Evolutionary conservation across 2,113 vertebrate species (phyloP).

Genomic region (Sinocyclocheilus anshuiensis): DNA sequence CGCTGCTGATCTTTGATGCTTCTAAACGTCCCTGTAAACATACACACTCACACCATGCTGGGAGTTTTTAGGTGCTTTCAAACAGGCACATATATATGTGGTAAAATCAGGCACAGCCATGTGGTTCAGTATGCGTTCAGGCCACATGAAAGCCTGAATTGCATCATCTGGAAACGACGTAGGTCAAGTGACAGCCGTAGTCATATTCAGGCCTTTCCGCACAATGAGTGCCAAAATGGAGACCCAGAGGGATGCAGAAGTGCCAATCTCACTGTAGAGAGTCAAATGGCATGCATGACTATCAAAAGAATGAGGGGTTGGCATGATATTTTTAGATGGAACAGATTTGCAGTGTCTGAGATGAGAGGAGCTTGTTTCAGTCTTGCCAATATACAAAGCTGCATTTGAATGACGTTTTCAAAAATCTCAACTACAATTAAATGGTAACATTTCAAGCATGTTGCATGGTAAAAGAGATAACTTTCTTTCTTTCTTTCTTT

Average conservation of each 20-base stretch:
- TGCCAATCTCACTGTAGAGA: conserved; percentile 31
- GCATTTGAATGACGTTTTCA: not conserved
- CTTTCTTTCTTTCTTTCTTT: not conserved
- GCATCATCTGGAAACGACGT: conserved; percentile 24
- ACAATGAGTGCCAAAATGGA: conserved; percentile 36
- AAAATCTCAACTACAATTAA: not conserved
- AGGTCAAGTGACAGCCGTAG: conserved; percentile 48
- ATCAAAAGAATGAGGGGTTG: conserved; percentile 31
- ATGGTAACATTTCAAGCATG: not conserved
- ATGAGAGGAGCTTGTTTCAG: conserved; percentile 30
- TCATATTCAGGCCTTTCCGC: conserved; percentile 39
- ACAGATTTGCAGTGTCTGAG: conserved; percentile 40
- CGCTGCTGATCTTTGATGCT: conserved; percentile 72
- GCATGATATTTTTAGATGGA: conserved; percentile 39
- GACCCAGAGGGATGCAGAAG: conserved; percentile 32
- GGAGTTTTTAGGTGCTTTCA: not conserved
- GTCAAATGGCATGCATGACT: conserved; percentile 43
- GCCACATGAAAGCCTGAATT: conserved; percentile 22
- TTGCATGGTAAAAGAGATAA: not conserved
- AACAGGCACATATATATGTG: conserved; percentile 10
- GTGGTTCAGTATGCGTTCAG: conserved; percentile 23
- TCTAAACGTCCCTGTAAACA: conserved; percentile 65
- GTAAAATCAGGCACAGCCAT: not conserved
- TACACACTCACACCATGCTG: conserved; percentile 67
- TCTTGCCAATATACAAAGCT: conserved; percentile 44